Conservation (phyloP, 1,140 invertebrate species). For the Drosophila cardini region DNA sequence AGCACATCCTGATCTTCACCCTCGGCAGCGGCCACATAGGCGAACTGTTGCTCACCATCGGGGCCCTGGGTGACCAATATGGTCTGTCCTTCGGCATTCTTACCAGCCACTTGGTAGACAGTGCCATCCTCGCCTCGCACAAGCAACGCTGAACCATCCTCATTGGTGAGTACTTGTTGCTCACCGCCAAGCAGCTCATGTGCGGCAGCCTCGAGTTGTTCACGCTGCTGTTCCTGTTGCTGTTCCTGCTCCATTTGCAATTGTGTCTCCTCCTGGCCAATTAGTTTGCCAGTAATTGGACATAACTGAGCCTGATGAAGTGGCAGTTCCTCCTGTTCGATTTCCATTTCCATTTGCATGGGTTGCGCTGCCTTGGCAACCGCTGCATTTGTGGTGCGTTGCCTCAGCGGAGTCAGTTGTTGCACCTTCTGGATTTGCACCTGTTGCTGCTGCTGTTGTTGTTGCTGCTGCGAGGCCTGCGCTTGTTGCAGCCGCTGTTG, state of each 20-base stretch:
- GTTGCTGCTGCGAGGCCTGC: constrained; percentile 52
- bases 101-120: constrained; percentile 88
- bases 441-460: constrained; percentile 56
- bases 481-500: constrained; percentile 62
- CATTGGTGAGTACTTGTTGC: constrained; percentile 81
- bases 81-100: constrained; percentile 91
- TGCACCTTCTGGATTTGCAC: constrained; percentile 63
- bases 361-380: constrained; percentile 28
- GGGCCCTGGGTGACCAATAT: constrained; percentile 88
- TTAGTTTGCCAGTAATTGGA: constrained; percentile 77
- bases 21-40: constrained; percentile 88
- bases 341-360: constrained; percentile 55
- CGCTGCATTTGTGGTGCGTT: constrained; percentile 23
- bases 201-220: constrained; percentile 70
- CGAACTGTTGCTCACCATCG: constrained; percentile 89
- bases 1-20: constrained; percentile 87
- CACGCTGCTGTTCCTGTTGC: constrained; percentile 72
- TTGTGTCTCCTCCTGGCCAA: constrained; percentile 79
- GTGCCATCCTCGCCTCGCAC: constrained; percentile 89
- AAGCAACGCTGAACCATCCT: constrained; percentile 86
- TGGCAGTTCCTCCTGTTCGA: constrained; percentile 61
- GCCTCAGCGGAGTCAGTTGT: constrained; percentile 53
- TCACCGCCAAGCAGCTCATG: constrained; percentile 67
- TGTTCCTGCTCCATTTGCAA: constrained; percentile 81
- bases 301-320: constrained; percentile 75